A percentile compares a stretch with the other conserved stretches of the same genome.
Conservation (phyloP, 2,888 invertebrate genomes). For the Dynastes grantii region DNA sequence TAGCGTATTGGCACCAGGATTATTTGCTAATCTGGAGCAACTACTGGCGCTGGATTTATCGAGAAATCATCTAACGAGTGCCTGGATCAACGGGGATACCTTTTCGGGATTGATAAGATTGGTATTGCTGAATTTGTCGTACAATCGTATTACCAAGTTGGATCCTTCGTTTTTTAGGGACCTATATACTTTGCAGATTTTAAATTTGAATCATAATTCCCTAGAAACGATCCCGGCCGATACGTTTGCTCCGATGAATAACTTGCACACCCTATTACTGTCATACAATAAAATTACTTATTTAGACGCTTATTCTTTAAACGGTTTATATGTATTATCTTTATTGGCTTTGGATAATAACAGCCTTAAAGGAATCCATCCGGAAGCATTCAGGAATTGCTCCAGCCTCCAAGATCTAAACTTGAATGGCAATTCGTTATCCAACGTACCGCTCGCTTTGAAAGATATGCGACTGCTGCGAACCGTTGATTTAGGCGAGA, state of each 20-base stretch:
- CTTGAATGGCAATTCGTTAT: constrained; percentile 89
- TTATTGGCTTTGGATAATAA: constrained; percentile 90
- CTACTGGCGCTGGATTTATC: constrained; percentile 88
- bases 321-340: constrained; percentile 90
- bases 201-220: constrained; percentile 89
- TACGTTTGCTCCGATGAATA: constrained; percentile 93
- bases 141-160: constrained; percentile 86
- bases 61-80: constrained; percentile 88
- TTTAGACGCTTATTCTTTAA: constrained; percentile 88
- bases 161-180: constrained; percentile 90
- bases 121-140: constrained; percentile 88
- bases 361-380: constrained; percentile 86
- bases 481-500: constrained; percentile 93
- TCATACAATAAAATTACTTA: constrained; percentile 90
- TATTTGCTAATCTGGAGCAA: constrained; percentile 89
- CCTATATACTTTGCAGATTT: constrained; percentile 87
- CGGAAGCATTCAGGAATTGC: constrained; percentile 92
- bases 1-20: constrained; percentile 86
- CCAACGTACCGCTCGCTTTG: constrained; percentile 85
- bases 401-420: constrained; percentile 92
- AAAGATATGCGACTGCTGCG: constrained; percentile 89
- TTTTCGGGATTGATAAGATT: constrained; percentile 91
- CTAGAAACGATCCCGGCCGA: constrained; percentile 89
- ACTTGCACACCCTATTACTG: constrained; percentile 89
- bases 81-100: constrained; percentile 89